Evolutionary conservation across 2,888 invertebrate species (phyloP).

Genomic region (Imbricaverruca yamaguchii): DNA sequence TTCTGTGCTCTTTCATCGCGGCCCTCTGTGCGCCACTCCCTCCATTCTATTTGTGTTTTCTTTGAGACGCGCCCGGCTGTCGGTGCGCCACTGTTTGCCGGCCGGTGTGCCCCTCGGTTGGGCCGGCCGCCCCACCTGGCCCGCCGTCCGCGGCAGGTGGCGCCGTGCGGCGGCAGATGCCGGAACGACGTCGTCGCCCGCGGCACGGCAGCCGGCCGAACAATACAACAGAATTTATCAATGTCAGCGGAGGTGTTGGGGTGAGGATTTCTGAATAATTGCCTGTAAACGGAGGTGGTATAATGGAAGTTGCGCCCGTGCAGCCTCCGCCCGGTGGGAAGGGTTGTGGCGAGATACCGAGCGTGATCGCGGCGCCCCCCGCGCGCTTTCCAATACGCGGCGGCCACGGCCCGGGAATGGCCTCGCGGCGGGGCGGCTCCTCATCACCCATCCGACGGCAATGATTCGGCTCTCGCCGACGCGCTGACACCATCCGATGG

Average conservation of each 20-base stretch:
- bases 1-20: conserved; percentile 15
- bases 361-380: not conserved
- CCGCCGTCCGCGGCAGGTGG: not conserved
- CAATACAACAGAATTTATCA: conserved; percentile 18
- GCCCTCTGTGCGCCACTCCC: not conserved
- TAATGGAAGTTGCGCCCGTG: conserved; percentile 16
- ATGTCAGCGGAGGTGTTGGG: conserved; percentile 19
- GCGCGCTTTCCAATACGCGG: conserved; percentile 3
- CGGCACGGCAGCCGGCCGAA: not conserved
- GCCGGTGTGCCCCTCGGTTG: not conserved
- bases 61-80: conserved; percentile 15
- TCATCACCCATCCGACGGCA: not conserved
- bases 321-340: conserved; percentile 13
- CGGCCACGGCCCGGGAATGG: not conserved
- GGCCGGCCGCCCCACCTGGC: conserved; percentile 4
- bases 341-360: not conserved
- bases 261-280: conserved; percentile 21
- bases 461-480: not conserved
- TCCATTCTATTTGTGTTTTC: conserved; percentile 21
- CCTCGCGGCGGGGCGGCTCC: not conserved
- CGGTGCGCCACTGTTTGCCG: not conserved
- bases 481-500: not conserved
- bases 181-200: not conserved
- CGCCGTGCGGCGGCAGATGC: not conserved
- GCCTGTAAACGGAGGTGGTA: conserved; percentile 7